Evolutionary conservation across 2,888 invertebrate genomes (phyloP), one percentile per base, ranked within the genome.

Genomic region (Epinotia demarniana): DNA sequence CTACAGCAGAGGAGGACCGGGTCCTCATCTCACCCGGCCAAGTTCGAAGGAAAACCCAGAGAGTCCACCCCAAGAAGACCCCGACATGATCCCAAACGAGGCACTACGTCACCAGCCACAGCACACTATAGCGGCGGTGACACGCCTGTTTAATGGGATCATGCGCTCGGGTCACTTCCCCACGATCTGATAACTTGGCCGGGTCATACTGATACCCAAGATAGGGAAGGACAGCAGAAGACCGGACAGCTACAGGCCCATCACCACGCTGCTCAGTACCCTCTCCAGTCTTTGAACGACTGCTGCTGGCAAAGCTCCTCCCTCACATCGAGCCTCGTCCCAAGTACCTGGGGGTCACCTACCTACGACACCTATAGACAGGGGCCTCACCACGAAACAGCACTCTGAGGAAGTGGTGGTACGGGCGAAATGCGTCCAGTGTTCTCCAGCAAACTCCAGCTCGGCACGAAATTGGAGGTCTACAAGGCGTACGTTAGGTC

Each of bases 131-230:
- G 72, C 5, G 33, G 57, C 71, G 3, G 19, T 63, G 53, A 71
- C 71, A 1, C 27, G 55, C 4, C 27, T 71, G 19, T 71, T 53
- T 27, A 62, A 71, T 9, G 71, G 71, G 55, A 71, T 71, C n/a
- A 5, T 63, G 55, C 66, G 69, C 39, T 69, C 69, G 43, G 67
- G 77, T 0, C 77, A 77, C 33, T 80, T 77, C 61, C 81, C 81
- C 0, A 66, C 16, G 0, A 8, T 23, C 18, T 80, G 80, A 78
- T 78, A 79, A 68, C 18, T 3, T 6, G 78, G 73, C 57, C 69
- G 72, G 27, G 79, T 81, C 11, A 77, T 79, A 49, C 73, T 77
- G 75, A 57, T 80, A 1, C 80, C 78, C 0, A 81, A 81, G 43
- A 79, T 78, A 18, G 80, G 80, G 16, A 80, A 79, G 46, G 72